Percentiles rank a stretch among this genome's conserved stretches.
Evolutionary conservation across 2,113 vertebrate genomes (phyloP).

Genomic region (Cyprinus carpio): DNA sequence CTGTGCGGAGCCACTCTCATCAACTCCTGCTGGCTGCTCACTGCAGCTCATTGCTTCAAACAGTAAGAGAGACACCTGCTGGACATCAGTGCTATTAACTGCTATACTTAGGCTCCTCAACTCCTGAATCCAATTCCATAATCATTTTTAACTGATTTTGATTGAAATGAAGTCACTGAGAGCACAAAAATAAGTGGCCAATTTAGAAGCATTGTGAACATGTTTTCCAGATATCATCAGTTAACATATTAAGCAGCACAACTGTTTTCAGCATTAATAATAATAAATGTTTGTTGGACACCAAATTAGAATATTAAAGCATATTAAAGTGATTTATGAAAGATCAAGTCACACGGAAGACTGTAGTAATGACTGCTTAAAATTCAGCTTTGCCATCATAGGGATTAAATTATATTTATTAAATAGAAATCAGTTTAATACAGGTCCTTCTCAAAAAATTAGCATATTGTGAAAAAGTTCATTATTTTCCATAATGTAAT

Average conservation of each 20-base stretch:
- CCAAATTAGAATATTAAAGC: no score
- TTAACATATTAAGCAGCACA: not conserved
- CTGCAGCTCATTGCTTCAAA: slow-evolving; percentile 88
- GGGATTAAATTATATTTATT: no score
- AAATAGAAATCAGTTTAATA: not conserved
- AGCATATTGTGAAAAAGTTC: no score
- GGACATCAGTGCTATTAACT: not conserved
- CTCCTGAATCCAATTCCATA: not conserved
- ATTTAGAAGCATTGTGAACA: not conserved
- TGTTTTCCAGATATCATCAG: not conserved
- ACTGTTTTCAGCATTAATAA: no score
- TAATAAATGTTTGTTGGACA: no score
- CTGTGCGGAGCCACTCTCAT: slow-evolving; percentile 87
- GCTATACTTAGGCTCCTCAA: not conserved
- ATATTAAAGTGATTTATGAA: no score
- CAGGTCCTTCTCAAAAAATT: no score
- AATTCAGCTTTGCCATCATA: no score
- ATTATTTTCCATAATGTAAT: no score
- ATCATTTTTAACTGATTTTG: not conserved
- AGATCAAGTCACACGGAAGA: not conserved
- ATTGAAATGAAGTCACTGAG: not conserved
- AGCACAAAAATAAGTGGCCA: not conserved
- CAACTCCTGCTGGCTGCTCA: slow-evolving; percentile 87
- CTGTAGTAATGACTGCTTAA: no score
- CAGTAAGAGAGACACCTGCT: slow-evolving; percentile 72